Evolutionary conservation across 1,140 invertebrate species (phyloP).

Genomic region (Aphis craccivora): DNA sequence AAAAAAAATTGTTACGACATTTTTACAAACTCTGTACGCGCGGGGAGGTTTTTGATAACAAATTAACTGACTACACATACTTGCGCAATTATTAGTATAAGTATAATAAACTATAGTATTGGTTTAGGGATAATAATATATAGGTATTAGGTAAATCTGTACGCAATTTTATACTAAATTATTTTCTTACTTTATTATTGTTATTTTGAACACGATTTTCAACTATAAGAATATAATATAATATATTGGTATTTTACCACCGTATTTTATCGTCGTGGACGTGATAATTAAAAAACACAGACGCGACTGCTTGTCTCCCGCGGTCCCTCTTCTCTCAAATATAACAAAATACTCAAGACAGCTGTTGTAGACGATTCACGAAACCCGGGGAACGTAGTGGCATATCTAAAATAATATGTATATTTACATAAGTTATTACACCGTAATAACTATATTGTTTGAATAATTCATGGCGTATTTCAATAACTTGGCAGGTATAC

Average conservation of each 20-base stretch:
- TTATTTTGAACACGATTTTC: not conserved
- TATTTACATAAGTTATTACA: constrained; percentile 48
- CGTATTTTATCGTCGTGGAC: not conserved
- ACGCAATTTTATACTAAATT: not conserved
- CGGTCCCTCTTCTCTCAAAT: not conserved
- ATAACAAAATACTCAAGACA: not conserved
- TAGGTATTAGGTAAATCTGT: not conserved
- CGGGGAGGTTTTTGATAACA: too few species aligned
- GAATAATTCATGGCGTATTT: constrained; percentile 48
- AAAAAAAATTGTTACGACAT: too few species aligned
- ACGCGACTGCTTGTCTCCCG: too few species aligned
- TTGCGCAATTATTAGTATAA: too few species aligned
- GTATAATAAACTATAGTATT: too few species aligned
- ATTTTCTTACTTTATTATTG: not conserved
- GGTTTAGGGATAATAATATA: too few species aligned
- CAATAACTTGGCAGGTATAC: constrained; percentile 39
- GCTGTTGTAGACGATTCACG: constrained; percentile 10
- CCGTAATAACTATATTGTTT: constrained; percentile 29
- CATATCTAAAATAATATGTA: not conserved
- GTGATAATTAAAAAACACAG: constrained; percentile 8
- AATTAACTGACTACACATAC: too few species aligned
- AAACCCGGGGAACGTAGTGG: not conserved
- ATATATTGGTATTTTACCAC: not conserved
- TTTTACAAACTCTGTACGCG: too few species aligned
- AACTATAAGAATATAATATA: not conserved